Evolutionary conservation across 2,113 vertebrate species (phyloP).

Genomic region (Plectropomus leopardus): DNA sequence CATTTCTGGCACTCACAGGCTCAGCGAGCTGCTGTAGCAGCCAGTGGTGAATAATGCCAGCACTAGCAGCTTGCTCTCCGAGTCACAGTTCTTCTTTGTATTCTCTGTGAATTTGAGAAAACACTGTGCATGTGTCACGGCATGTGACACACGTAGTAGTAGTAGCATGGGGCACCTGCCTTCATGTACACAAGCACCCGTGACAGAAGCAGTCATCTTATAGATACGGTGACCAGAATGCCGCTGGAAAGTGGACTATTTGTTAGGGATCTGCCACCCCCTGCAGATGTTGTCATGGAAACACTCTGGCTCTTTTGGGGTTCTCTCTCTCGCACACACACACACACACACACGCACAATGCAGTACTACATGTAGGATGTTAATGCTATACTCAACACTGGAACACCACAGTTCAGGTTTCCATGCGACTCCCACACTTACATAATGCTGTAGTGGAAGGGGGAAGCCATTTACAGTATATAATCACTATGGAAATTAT

Average conservation of each 20-base stretch:
- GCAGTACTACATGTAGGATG: constrained; percentile 67
- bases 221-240: constrained; percentile 56
- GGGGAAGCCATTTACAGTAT: constrained; percentile 60
- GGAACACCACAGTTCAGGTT: constrained; percentile 68
- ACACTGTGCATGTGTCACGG: constrained; percentile 25
- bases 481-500: constrained; percentile 34
- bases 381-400: constrained; percentile 67
- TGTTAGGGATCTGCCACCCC: constrained; percentile 80
- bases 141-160: constrained; percentile 10
- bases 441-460: constrained; percentile 69
- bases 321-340: constrained; percentile 62
- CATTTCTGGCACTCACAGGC: constrained; percentile 22
- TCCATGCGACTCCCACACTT: constrained; percentile 72
- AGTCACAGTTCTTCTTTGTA: constrained; percentile 22
- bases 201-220: constrained; percentile 48
- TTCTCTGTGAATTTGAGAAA: constrained; percentile 34
- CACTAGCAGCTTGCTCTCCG: constrained; percentile 12
- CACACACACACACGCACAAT: constrained; percentile 51
- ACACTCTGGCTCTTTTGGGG: constrained; percentile 77
- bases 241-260: constrained; percentile 63
- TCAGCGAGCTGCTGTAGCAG: constrained; percentile 24
- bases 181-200: constrained; percentile 19
- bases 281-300: constrained; percentile 88
- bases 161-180: constrained; percentile 24
- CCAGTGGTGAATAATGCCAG: constrained; percentile 36